A percentile compares a stretch with the other conserved stretches of the same genome.
These are phyloP conservation scores for Trinorchestia longiramus DNA, from an alignment of 1,140 invertebrate species.

Conservation along the genomic window DNA sequence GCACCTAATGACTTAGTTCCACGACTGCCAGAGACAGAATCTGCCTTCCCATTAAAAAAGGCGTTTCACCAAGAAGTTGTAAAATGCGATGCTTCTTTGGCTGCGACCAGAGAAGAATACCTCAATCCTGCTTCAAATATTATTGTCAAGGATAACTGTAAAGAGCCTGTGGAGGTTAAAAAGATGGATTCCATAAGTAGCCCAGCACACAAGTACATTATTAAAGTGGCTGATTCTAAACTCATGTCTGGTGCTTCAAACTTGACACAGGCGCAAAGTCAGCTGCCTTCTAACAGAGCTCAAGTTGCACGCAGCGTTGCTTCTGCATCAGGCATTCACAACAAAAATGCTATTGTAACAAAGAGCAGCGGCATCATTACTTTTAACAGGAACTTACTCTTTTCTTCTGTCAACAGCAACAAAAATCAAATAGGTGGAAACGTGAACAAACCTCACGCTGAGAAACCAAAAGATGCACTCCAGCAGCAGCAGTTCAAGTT, in stretches of 20 bases:
- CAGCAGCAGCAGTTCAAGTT: background rate
- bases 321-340: background rate
- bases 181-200: background rate
- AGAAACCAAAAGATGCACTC: background rate
- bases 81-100: background rate
- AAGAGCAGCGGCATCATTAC: background rate
- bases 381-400: background rate
- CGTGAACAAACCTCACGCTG: background rate
- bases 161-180: background rate
- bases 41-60: background rate
- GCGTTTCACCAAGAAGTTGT: background rate
- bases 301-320: no score
- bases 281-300: background rate
- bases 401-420: background rate
- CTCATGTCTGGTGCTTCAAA: background rate
- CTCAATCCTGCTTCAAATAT: background rate
- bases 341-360: background rate
- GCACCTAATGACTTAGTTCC: background rate
- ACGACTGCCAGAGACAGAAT: background rate
- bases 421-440: background rate
- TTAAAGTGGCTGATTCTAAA: background rate
- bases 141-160: background rate
- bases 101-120: background rate
- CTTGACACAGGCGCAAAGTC: background rate
- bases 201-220: background rate